Evolutionary conservation across 2,113 vertebrate species (phyloP).

Genomic region (Gymnobelideus leadbeateri): DNA sequence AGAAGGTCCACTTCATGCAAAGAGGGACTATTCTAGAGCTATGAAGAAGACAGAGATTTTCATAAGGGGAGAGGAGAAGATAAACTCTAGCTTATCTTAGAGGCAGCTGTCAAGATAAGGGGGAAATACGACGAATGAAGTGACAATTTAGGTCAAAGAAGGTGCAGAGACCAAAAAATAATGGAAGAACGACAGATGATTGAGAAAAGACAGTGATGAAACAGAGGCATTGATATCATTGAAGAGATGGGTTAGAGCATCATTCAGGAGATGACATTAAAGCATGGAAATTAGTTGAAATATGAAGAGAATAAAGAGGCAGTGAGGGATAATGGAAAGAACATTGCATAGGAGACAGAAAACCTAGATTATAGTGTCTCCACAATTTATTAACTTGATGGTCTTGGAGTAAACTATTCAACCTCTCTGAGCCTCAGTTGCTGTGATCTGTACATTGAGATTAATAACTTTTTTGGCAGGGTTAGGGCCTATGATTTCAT

Average conservation of each 20-base stretch:
- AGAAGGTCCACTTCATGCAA: not conserved
- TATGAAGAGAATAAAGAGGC: not conserved
- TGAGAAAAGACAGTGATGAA: not conserved
- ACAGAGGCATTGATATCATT: not conserved
- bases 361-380: not conserved
- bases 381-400: not conserved
- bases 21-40: not conserved
- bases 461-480: not conserved
- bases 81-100: not conserved
- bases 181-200: not conserved
- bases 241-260: not conserved
- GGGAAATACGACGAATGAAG: not conserved
- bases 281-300: not conserved
- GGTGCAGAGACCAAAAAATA: not conserved
- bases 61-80: not conserved
- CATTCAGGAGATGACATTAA: not conserved
- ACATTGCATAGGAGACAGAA: not conserved
- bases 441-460: not conserved
- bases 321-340: not conserved
- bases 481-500: not conserved
- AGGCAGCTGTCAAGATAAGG: not conserved
- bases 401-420: not conserved
- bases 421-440: not conserved
- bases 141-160: not conserved
- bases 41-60: slow-evolving; percentile 12